phyloP scores from a whole-genome alignment of 2,888 invertebrate species.

The Noctua janthe region DNA sequence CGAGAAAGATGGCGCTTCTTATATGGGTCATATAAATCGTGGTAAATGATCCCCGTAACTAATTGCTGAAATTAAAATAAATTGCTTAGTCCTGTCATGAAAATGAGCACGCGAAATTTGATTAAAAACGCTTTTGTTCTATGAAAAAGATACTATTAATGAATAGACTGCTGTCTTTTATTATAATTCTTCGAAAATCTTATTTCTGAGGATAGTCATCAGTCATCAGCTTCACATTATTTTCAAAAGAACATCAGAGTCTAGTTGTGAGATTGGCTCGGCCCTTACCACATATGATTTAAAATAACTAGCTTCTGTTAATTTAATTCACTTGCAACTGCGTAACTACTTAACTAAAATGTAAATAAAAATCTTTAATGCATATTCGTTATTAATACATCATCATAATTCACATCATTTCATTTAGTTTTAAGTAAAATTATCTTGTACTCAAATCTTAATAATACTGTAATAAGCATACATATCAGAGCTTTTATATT shows the following conservation, averaged over 20 bases:
- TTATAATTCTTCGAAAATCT: conserved; percentile 3
- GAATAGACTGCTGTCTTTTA: conserved; percentile 4
- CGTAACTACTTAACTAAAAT: too few species aligned
- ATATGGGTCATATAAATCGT: conserved; percentile 41
- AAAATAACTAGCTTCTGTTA: too few species aligned
- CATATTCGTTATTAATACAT: too few species aligned
- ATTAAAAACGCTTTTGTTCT: conserved; percentile 33
- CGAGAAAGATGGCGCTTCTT: conserved; percentile 31
- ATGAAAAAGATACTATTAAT: conserved; percentile 20
- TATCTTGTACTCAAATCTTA: too few species aligned
- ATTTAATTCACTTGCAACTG: too few species aligned
- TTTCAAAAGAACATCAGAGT: background rate
- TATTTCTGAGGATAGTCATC: background rate
- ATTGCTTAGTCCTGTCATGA: conserved; percentile 40
- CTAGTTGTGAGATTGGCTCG: background rate
- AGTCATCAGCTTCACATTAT: background rate
- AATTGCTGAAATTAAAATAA: conserved; percentile 55
- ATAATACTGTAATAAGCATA: too few species aligned
- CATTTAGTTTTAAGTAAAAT: too few species aligned
- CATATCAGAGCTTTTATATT: too few species aligned
- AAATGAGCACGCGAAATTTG: conserved; percentile 32
- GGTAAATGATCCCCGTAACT: conserved; percentile 46
- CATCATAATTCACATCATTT: too few species aligned
- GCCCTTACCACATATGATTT: background rate
- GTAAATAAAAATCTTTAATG: too few species aligned